A percentile compares a stretch with the other conserved stretches of the same genome.
Conservation (phyloP, 2,113 vertebrate genomes). For the Thinocorus orbignyianus region DNA sequence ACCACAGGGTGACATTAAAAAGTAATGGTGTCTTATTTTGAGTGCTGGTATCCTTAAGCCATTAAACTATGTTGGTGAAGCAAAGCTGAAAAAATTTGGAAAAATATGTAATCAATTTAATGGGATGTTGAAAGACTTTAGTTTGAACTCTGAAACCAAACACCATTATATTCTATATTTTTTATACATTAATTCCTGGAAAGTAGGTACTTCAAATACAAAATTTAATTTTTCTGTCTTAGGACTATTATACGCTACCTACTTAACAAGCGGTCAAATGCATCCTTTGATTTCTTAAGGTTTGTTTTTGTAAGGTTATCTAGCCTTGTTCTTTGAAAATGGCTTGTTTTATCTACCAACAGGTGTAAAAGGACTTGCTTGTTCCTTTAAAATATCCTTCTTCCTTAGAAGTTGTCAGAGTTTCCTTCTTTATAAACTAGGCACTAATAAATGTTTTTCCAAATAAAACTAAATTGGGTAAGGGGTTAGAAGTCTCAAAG, state of each 20-base stretch:
- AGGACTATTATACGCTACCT: not conserved
- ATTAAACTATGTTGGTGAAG: not conserved
- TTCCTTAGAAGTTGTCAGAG: fast-evolving
- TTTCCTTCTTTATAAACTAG: not conserved
- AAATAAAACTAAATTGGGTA: not conserved
- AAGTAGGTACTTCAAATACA: not conserved
- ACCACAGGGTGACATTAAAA: not conserved
- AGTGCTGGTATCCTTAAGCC: not conserved
- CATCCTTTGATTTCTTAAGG: not conserved
- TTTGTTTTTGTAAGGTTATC: not conserved
- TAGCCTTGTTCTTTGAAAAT: not conserved
- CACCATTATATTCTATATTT: not conserved
- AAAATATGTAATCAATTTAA: not conserved
- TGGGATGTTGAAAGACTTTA: not conserved
- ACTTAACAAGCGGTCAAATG: not conserved
- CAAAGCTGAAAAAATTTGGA: not conserved
- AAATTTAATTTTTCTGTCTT: not conserved
- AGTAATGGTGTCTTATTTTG: not conserved
- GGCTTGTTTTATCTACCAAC: not conserved
- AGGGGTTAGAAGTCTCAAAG: not conserved
- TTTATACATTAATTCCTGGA: not conserved
- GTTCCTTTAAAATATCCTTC: not conserved
- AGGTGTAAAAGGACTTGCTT: not conserved
- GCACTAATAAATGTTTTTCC: not conserved
- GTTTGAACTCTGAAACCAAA: not conserved